Conservation (phyloP, 2,888 invertebrate genomes). For the Cosmia pyralina region DNA sequence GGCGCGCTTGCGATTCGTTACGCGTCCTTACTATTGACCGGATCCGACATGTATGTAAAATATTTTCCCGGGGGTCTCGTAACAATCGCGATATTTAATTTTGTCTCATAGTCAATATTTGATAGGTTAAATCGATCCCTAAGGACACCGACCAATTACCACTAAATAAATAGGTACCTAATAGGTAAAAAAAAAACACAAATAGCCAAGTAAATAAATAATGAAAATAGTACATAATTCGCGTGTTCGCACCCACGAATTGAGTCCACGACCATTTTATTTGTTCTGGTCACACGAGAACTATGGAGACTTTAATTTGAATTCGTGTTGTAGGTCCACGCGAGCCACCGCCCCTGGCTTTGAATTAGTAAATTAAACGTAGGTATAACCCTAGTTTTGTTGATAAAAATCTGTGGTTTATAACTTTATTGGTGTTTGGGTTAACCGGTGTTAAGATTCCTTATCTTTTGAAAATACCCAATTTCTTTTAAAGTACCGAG, state of each 20-base stretch:
- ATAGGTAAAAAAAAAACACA: not conserved
- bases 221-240: constrained; percentile 31
- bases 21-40: too few relatives aligned
- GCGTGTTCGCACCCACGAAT: constrained; percentile 38
- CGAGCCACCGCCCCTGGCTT: constrained; percentile 17
- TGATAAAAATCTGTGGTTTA: constrained; percentile 27
- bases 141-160: not conserved
- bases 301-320: constrained; percentile 19
- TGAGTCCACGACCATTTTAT: constrained; percentile 38
- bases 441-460: not conserved
- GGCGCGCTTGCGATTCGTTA: too few relatives aligned
- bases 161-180: not conserved
- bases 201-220: constrained; percentile 1
- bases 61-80: too few relatives aligned
- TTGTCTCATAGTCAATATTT: not conserved
- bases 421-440: not conserved
- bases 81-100: not conserved
- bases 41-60: not conserved
- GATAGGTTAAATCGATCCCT: constrained; percentile 4
- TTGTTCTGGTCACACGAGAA: constrained; percentile 51
- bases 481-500: too few relatives aligned
- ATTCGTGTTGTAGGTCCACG: constrained; percentile 19
- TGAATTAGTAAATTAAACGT: constrained; percentile 41
- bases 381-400: constrained; percentile 43
- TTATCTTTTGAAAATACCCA: not conserved